Conservation (phyloP, 2,888 invertebrate genomes). For the Pogonocherus hispidulus region DNA sequence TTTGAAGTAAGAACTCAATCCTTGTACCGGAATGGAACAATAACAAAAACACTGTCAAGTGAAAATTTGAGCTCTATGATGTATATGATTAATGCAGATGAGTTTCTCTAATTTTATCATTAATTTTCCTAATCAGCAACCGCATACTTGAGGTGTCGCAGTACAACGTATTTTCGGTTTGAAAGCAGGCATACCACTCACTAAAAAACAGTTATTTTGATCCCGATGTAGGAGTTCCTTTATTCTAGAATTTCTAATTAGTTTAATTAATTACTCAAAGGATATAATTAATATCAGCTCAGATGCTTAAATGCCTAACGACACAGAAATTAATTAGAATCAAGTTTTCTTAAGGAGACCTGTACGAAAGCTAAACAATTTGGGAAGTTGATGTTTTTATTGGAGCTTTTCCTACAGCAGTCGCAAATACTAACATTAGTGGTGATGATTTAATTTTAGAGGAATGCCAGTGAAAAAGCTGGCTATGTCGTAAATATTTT, state of each 20-base stretch:
- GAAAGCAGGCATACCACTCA: neutral
- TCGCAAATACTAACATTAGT: too few species aligned
- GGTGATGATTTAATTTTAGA: too few species aligned
- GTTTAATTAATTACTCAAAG: slow-evolving; percentile 9
- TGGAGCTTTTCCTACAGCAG: neutral
- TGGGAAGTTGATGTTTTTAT: neutral
- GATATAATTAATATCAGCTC: slow-evolving; percentile 10
- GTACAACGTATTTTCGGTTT: neutral
- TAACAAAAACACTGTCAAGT: too few species aligned
- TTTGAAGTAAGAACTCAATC: too few species aligned
- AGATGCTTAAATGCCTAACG: slow-evolving; percentile 6
- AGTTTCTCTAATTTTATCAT: neutral
- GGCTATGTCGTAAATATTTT: too few species aligned
- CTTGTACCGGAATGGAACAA: too few species aligned
- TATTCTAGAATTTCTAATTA: slow-evolving; percentile 1
- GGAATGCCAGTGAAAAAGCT: too few species aligned
- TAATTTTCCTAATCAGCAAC: neutral
- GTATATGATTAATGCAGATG: neutral
- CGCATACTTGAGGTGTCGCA: neutral
- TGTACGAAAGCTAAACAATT: neutral
- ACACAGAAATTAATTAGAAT: slow-evolving; percentile 7
- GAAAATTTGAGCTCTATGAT: too few species aligned
- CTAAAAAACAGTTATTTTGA: neutral
- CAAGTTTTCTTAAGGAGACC: slow-evolving; percentile 5
- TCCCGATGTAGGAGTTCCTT: neutral